These are phyloP conservation scores for Mayetiola destructor DNA, from an alignment of 2,888 invertebrate species.

Conservation along the genomic window DNA sequence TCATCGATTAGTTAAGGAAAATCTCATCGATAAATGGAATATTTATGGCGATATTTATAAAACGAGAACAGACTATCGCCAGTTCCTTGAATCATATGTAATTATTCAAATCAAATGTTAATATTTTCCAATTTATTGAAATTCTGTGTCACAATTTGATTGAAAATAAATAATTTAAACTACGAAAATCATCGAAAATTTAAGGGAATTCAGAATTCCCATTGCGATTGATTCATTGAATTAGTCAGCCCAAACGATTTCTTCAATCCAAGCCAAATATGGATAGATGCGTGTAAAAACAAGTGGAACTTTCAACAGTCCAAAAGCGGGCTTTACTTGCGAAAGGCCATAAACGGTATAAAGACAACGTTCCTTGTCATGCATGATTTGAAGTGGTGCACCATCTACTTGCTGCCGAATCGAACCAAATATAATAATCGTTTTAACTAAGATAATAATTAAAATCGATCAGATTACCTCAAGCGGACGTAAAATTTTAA, in stretches of 20 bases:
- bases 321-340: neutral
- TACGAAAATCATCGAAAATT: neutral
- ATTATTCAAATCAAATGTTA: neutral
- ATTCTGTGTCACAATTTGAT: neutral
- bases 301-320: neutral
- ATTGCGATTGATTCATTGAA: neutral
- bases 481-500: neutral
- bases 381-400: neutral
- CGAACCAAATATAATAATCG: neutral
- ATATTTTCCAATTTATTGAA: neutral
- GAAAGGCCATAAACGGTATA: neutral
- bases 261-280: slow-evolving; percentile 5
- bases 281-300: neutral
- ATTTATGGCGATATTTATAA: slow-evolving; percentile 27
- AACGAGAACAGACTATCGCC: slow-evolving; percentile 32
- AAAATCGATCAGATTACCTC: neutral
- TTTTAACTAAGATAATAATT: neutral
- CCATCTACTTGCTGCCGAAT: neutral
- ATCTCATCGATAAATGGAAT: slow-evolving; percentile 31
- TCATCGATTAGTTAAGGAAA: slow-evolving; percentile 31
- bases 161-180: neutral
- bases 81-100: slow-evolving; percentile 36
- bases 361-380: neutral
- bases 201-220: neutral
- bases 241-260: neutral